Evolutionary conservation across 2,888 invertebrate species (phyloP).

Genomic region (Pycnomerus fuliginosus): DNA sequence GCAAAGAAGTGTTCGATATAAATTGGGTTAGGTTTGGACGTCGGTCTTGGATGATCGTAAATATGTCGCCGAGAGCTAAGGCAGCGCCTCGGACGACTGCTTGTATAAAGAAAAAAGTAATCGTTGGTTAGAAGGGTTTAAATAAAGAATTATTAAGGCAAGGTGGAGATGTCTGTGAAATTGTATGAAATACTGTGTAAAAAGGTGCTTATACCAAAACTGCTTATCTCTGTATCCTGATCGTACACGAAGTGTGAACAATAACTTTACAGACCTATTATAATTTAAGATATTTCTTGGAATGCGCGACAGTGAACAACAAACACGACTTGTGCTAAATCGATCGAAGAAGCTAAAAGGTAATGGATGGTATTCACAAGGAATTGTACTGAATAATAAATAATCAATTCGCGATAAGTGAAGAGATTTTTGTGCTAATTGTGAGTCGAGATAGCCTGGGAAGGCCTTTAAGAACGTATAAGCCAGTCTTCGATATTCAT

Average conservation of each 20-base stretch:
- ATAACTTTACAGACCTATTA: slow-evolving; percentile 27
- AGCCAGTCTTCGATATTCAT: slow-evolving; percentile 40
- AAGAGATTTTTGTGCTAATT: slow-evolving; percentile 44
- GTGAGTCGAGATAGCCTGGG: slow-evolving; percentile 42
- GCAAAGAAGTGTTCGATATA: slow-evolving; percentile 45
- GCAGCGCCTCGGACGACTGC: slow-evolving; percentile 37
- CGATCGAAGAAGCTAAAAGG: too few species aligned
- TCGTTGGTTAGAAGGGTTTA: slow-evolving; percentile 37
- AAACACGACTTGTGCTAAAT: too few species aligned
- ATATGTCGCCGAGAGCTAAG: slow-evolving; percentile 46
- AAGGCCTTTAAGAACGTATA: slow-evolving; percentile 19
- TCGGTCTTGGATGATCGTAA: slow-evolving; percentile 46
- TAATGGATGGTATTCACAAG: too few species aligned
- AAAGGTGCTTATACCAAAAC: too few species aligned
- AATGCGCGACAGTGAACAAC: too few species aligned
- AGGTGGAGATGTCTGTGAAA: too few species aligned
- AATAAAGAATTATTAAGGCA: slow-evolving; percentile 40
- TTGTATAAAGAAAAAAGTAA: slow-evolving; percentile 33
- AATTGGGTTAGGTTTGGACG: slow-evolving; percentile 48
- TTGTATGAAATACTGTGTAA: too few species aligned
- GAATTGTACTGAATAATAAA: too few species aligned
- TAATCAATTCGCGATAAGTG: slow-evolving; percentile 32
- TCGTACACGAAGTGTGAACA: slow-evolving; percentile 26
- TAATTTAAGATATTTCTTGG: slow-evolving; percentile 29
- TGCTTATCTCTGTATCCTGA: slow-evolving; percentile 8